These are phyloP conservation scores for Chironomus riparius DNA, from an alignment of 2,888 invertebrate genomes.

Conservation along the genomic window DNA sequence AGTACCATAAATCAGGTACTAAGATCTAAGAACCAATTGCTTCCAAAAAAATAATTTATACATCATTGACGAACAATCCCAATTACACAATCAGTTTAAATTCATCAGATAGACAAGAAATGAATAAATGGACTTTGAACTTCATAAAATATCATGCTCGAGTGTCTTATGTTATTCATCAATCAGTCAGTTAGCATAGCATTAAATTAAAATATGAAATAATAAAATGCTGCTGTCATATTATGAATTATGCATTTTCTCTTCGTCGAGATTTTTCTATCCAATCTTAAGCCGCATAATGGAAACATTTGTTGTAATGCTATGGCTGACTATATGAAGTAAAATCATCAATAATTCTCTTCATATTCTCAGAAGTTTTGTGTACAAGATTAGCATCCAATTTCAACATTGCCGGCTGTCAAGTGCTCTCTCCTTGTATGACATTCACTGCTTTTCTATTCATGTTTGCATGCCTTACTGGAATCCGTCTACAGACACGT, in stretches of 20 bases:
- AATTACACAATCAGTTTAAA: slow-evolving; percentile 3
- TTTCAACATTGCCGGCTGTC: neutral
- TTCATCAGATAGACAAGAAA: neutral
- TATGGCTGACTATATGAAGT: too few species aligned
- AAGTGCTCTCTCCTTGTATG: neutral
- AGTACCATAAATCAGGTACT: too few species aligned
- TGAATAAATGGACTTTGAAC: neutral
- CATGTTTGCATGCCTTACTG: neutral
- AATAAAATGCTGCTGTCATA: neutral
- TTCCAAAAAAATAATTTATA: too few species aligned
- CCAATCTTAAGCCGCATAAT: too few species aligned
- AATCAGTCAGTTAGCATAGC: slow-evolving; percentile 9
- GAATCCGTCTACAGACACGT: neutral
- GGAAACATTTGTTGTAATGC: neutral
- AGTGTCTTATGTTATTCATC: slow-evolving; percentile 19
- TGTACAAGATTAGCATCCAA: neutral
- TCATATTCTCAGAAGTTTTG: neutral
- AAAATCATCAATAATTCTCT: neutral
- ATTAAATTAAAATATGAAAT: too few species aligned
- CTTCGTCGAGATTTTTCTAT: neutral
- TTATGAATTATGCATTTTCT: neutral
- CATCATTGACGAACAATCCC: too few species aligned
- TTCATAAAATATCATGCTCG: neutral
- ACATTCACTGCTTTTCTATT: neutral
- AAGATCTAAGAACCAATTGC: too few species aligned